Conservation (phyloP, 1,140 invertebrate genomes). For the Halesus radiatus region DNA sequence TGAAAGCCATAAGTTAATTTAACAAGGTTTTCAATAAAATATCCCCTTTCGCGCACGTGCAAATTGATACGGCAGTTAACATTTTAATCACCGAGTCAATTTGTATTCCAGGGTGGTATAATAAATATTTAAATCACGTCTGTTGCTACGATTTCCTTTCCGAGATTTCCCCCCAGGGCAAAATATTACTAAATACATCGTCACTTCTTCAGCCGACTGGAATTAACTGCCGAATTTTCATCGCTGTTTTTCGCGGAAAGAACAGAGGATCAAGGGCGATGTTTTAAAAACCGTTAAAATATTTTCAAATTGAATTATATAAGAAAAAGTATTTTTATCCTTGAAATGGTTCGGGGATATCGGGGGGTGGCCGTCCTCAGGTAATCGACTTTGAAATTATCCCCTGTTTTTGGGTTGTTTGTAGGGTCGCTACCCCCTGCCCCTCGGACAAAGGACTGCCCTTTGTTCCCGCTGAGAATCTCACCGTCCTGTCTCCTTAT, state of each 20-base stretch:
- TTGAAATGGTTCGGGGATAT: neutral
- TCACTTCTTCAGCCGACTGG: constrained; percentile 13
- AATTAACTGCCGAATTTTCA: constrained; percentile 15
- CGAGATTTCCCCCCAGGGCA: neutral
- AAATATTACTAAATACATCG: constrained; percentile 39
- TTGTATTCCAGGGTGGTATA: constrained; percentile 9
- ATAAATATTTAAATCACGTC: constrained; percentile 30
- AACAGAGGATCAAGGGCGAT: constrained; percentile 7
- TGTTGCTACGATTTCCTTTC: constrained; percentile 27
- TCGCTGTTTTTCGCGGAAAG: constrained; percentile 15
- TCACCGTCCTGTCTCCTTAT: constrained; percentile 8
- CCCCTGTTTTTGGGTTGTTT: neutral
- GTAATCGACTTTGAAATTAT: constrained; percentile 40
- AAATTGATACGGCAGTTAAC: constrained; percentile 7
- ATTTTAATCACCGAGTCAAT: constrained; percentile 24
- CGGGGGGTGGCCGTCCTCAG: neutral
- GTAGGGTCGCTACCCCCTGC: neutral
- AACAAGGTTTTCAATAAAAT: neutral
- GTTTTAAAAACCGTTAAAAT: constrained; percentile 16
- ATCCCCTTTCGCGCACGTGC: neutral
- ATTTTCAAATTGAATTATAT: constrained; percentile 17
- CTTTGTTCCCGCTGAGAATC: constrained; percentile 3
- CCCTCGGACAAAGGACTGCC: constrained; percentile 4
- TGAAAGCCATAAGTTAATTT: too few relatives aligned
- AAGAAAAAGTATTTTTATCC: neutral